Conservation (phyloP, 2,113 vertebrate genomes). For the Brachypodius melanocephalos region DNA sequence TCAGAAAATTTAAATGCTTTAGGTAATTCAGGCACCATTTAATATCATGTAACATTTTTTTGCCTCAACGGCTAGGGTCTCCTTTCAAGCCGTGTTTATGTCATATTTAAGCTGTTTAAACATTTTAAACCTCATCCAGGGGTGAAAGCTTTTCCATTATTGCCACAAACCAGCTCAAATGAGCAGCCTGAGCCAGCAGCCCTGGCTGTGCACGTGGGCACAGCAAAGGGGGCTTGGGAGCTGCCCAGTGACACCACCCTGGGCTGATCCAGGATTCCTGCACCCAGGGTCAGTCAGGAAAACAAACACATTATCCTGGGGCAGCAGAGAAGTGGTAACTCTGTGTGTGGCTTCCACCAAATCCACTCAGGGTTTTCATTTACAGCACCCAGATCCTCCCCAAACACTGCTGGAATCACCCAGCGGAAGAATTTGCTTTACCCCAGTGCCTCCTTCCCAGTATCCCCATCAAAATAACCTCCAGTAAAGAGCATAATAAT, state of each 20-base stretch:
- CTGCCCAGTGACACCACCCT: rapidly evolving
- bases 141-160: not conserved
- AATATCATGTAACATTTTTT: not conserved
- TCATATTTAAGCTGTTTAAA: not conserved
- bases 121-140: not conserved
- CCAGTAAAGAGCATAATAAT: not conserved
- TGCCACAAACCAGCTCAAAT: not conserved
- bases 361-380: not conserved
- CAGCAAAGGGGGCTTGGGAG: rapidly evolving
- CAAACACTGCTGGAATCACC: not conserved
- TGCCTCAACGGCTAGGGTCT: not conserved
- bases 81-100: not conserved
- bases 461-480: not conserved
- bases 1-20: not conserved
- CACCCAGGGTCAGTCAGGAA: rapidly evolving
- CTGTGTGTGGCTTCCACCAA: not conserved
- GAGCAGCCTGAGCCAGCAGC: not conserved
- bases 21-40: not conserved
- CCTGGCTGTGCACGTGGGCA: not conserved
- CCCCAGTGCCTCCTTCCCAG: not conserved
- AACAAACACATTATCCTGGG: not conserved
- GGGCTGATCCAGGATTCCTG: not conserved
- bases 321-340: not conserved
- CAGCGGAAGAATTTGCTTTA: not conserved
- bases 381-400: not conserved